phyloP scores from a whole-genome alignment of 2,797 vertebrate genomes.

The Octomys mimax region DNA sequence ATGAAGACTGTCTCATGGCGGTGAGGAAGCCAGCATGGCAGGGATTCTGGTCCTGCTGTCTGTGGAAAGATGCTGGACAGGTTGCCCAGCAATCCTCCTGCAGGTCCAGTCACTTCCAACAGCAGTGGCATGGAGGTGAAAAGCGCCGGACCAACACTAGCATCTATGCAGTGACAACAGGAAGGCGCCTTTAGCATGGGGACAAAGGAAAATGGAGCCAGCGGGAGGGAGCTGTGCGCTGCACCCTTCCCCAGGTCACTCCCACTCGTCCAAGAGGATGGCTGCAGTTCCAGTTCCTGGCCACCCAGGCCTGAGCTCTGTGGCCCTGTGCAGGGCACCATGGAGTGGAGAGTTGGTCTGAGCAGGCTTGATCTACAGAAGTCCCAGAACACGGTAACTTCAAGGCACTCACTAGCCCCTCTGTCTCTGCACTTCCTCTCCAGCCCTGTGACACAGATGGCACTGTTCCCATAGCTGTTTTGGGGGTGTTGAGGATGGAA shows the following conservation, averaged over 20 bases:
- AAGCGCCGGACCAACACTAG: background rate
- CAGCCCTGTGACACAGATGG: background rate
- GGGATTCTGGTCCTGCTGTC: background rate
- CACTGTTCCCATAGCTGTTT: background rate
- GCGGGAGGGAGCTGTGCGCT: background rate
- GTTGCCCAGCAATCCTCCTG: background rate
- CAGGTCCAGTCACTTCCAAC: conserved; percentile 28
- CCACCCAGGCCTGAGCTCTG: background rate
- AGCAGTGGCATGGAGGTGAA: conserved; percentile 26
- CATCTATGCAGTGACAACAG: conserved; percentile 36
- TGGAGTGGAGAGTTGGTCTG: background rate
- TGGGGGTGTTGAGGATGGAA: background rate
- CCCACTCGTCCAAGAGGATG: background rate
- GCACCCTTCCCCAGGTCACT: background rate
- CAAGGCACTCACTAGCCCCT: background rate
- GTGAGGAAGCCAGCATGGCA: background rate
- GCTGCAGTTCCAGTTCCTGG: background rate
- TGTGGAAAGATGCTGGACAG: conserved; percentile 20
- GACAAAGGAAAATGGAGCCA: background rate
- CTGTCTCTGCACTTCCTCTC: conserved; percentile 1
- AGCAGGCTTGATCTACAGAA: background rate
- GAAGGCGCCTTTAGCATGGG: background rate
- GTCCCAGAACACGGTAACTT: background rate
- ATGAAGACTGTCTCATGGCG: background rate
- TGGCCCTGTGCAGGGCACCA: background rate